phyloP scores from a whole-genome alignment of 2,888 invertebrate species.

The Ichneumon xanthorius region DNA sequence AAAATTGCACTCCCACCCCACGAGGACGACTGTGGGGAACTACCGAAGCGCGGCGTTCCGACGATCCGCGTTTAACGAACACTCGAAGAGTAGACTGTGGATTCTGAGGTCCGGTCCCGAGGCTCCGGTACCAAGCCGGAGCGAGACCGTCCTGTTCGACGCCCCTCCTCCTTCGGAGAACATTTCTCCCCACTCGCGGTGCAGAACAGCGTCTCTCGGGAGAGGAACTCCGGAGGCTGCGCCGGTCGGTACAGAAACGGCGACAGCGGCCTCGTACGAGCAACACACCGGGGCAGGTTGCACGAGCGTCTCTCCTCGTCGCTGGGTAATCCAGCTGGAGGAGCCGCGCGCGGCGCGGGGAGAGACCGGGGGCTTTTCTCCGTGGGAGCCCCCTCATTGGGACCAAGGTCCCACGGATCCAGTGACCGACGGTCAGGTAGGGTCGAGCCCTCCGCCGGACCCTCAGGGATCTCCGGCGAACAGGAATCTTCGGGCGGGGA shows the following conservation, averaged over 20 bases:
- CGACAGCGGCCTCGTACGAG: neutral
- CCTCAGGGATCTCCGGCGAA: constrained; percentile 12
- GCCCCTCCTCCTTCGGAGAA: constrained; percentile 52
- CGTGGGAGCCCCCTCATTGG: constrained; percentile 48
- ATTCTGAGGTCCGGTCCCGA: constrained; percentile 66
- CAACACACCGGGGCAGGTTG: constrained; percentile 53
- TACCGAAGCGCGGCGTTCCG: constrained; percentile 22
- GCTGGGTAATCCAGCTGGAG: neutral
- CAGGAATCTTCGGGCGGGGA: neutral
- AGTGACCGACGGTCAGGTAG: constrained; percentile 60
- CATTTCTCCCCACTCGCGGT: constrained; percentile 36
- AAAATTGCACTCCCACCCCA: neutral
- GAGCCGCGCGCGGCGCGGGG: neutral
- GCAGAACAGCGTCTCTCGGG: constrained; percentile 29
- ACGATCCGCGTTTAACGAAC: constrained; percentile 51
- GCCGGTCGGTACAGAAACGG: constrained; percentile 42
- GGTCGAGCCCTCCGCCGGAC: constrained; percentile 9
- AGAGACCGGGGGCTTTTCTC: constrained; percentile 2
- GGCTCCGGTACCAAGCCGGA: constrained; percentile 60
- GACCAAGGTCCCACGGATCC: constrained; percentile 57
- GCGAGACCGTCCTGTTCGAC: constrained; percentile 55
- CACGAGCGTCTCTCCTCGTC: neutral
- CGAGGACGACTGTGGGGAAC: neutral
- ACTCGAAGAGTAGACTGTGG: constrained; percentile 65
- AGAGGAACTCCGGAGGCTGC: constrained; percentile 51